Base-by-base conservation (phyloP, 2,888 invertebrate genomes). In the Hesperia comma region DNA sequence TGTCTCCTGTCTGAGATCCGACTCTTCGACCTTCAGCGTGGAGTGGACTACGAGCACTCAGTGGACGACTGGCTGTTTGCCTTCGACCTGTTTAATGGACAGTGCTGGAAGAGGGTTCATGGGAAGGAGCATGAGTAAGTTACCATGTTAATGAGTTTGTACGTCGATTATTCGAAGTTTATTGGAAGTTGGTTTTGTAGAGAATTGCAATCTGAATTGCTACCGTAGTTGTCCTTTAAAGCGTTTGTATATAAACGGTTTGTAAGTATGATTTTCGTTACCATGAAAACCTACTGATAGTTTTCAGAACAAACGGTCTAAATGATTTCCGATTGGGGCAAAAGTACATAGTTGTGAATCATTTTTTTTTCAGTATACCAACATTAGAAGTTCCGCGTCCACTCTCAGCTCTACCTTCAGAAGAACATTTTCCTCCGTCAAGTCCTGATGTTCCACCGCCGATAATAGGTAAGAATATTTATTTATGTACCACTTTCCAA, bases 1-100 rank as follows among this genome's bases (percentile, higher is more conserved):
- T 97, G 97, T 74, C 93, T 96, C 46, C 92, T 97, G 62, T 96
- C 97, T 0, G 97, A 97, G 78, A 94, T 97, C 15, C 94, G 96
- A 54, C 95, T 96, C 77, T 95, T 95, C 75, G 97, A 97, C 80
- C 87, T 96, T 0, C 94, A 96, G 75, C 93, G 94, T 7, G 95
- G 95, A 67, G 93, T 96, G 0, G 97, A 97, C 80, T 97, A 96
- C 74, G 91, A 93, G 0, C 94, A 94, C 64, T 96, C 96, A 43
- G 85, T 93, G 0, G 94, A 95, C 68, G 95, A 95, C 73, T 95
- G 96, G 94, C 85, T 96, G 32, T 97, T 96, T 74, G 95, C 96
- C 0, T 97, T 96, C 94, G 96, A 97, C 77, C 94, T 96, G 54
- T 95, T 95, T 73, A 96, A 96, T 79, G 95, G 96, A 15, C 94